These are phyloP conservation scores for Sapajus apella DNA, from an alignment of 2,113 vertebrate species.

Conservation along the genomic window DNA sequence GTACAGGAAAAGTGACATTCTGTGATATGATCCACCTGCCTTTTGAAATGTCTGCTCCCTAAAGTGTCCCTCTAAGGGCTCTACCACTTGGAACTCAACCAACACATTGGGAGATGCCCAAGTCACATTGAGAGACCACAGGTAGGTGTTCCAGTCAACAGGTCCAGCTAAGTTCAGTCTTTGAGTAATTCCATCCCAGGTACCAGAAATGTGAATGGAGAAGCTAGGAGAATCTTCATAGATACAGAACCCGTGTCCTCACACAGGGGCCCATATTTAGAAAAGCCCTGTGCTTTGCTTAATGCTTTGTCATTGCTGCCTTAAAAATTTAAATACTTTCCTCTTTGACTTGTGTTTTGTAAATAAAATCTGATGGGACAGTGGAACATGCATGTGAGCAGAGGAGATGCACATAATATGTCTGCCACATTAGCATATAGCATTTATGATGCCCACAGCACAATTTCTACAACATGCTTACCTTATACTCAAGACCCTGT, in stretches of 20 bases:
- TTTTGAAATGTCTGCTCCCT: not conserved
- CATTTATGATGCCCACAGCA: not conserved
- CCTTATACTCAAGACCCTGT: not conserved
- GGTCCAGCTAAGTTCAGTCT: not conserved
- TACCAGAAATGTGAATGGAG: not conserved
- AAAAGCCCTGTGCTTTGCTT: not conserved
- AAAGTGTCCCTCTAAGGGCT: not conserved
- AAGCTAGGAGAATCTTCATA: not conserved
- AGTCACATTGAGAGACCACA: not conserved
- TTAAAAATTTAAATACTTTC: slow-evolving; percentile 17
- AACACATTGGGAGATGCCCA: not conserved
- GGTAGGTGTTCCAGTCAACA: not conserved
- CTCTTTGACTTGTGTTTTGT: not conserved
- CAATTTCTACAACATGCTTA: not conserved
- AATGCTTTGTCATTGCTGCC: not conserved
- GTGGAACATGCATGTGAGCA: not conserved
- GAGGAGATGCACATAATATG: not conserved
- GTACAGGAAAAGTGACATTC: not conserved
- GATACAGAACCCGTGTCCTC: not conserved
- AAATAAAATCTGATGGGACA: not conserved
- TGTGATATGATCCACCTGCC: not conserved
- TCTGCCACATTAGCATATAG: not conserved
- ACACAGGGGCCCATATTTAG: not conserved
- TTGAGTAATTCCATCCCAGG: not conserved
- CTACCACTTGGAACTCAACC: not conserved